Base-by-base conservation (phyloP, 2,797 vertebrate genomes). In the Typhlichthys eigenmanni region DNA sequence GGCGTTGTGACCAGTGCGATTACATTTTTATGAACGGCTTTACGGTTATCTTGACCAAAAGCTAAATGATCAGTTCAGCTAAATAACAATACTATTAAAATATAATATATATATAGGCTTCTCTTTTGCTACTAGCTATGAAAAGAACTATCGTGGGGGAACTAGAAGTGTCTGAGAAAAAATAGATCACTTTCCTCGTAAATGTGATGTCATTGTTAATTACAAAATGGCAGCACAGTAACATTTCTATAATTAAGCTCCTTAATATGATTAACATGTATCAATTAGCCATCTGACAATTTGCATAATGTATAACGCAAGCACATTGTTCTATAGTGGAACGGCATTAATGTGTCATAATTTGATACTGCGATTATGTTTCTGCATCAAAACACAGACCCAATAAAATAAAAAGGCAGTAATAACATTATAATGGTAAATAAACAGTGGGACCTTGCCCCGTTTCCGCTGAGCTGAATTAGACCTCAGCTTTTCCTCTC, bases 191-290 rank as follows among this genome's bases (percentile, higher is more conserved):
- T 83, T 71, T 81, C 78, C 84, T 75, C 32, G 47, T 79, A 92
- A 93, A 92, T 93, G 93, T 94, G 88, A 95, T 94, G 95, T 95
- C 94, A 94, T 92, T 93, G 93, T 94, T 96, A 95, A 97, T 98
- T 96, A 97, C 92, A 93, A 95, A 95, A 95, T 93, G 92, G 90
- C 93, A 94, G 86, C 85, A 93, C 94, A 95, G 94, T 94, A 95
- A 95, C 93, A 96, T 96, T 96, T 93, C 92, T 95, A 93, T 97
- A 97, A 98, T 98, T 98, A 98, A 95, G 95, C 95, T 93, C 95
- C 93, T 96, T 97, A 98, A 96, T 96, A 95, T 96, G 96, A 98
- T 98, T 97, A 98, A 96, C 95, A 97, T 93, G 93, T 96, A 95
- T 96, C 96, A 93, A 92, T 93, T 93, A 93, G 85, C 79, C 73